A percentile compares a stretch with the other conserved stretches of the same genome.
These are phyloP conservation scores for Mastomys natalensis DNA, from an alignment of 2,113 vertebrate species.

Conservation along the genomic window DNA sequence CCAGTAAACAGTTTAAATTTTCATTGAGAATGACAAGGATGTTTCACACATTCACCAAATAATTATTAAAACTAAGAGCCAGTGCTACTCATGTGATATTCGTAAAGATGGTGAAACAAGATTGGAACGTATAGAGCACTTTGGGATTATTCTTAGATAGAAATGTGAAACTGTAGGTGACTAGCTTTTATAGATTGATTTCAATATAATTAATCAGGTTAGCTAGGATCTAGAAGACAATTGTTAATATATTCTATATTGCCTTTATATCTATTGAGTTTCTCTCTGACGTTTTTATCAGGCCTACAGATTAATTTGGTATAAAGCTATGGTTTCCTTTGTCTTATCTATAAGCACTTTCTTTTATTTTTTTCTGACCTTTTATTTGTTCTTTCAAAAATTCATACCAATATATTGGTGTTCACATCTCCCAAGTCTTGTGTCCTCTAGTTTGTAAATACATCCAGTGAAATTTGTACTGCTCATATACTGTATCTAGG, in stretches of 20 bases:
- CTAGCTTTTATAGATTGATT: not conserved
- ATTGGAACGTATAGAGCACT: not conserved
- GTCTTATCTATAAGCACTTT: constrained; percentile 21
- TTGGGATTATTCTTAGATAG: not conserved
- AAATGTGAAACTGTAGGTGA: not conserved
- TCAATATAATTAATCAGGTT: not conserved
- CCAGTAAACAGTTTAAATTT: not conserved
- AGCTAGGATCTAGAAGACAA: not conserved
- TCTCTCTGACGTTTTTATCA: constrained; percentile 9
- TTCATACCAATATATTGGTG: not conserved
- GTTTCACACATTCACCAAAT: not conserved
- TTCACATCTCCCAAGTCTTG: not conserved
- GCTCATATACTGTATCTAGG: not conserved
- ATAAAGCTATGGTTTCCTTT: not conserved
- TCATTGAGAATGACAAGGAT: not conserved
- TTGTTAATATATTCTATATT: constrained; percentile 5
- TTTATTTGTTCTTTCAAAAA: not conserved
- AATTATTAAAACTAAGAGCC: not conserved
- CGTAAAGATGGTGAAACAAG: not conserved
- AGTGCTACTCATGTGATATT: not conserved
- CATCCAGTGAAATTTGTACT: not conserved
- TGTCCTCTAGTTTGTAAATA: not conserved
- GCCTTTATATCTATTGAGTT: not conserved
- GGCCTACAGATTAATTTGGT: not conserved
- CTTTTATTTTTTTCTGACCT: not conserved